These are phyloP conservation scores for Sanderia malayensis DNA, from an alignment of 30 jellyfish, hydroid and myxozoan genomes.

Conservation along the genomic window DNA sequence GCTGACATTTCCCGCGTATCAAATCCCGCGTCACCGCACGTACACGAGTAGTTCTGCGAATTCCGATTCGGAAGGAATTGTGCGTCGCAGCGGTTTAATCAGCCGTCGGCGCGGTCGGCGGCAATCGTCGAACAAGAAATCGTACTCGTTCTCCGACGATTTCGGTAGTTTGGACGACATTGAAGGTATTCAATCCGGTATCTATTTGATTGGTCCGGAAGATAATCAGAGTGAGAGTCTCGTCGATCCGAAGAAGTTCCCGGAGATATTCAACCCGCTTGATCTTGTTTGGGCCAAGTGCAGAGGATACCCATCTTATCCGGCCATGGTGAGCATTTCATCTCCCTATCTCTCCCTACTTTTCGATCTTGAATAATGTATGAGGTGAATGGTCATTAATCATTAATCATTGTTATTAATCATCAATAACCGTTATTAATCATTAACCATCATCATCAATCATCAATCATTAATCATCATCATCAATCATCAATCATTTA, in stretches of 20 bases:
- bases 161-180: conserved; percentile 69
- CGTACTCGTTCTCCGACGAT: conserved; percentile 70
- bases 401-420: too few species aligned
- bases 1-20: conserved; percentile 15
- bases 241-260: conserved; percentile 84
- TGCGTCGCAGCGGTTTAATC: conserved; percentile 58
- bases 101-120: conserved; percentile 85
- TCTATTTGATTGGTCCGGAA: conserved; percentile 83
- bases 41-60: conserved; percentile 98
- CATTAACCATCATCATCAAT: too few species aligned
- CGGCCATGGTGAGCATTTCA: conserved; percentile 99
- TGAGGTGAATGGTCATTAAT: too few species aligned
- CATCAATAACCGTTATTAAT: too few species aligned
- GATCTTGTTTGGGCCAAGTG: conserved; percentile 98
- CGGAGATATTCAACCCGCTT: conserved; percentile 61
- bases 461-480: too few species aligned
- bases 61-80: conserved; percentile 85
- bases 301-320: conserved; percentile 98
- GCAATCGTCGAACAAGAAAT: conserved; percentile 44
- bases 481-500: too few species aligned
- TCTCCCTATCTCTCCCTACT: too few species aligned
- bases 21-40: conserved; percentile 80
- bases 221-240: conserved; percentile 62
- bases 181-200: conserved; percentile 81
- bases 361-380: too few species aligned